These are phyloP conservation scores for Brenthis daphne DNA, from an alignment of 2,888 invertebrate genomes.

Conservation along the genomic window DNA sequence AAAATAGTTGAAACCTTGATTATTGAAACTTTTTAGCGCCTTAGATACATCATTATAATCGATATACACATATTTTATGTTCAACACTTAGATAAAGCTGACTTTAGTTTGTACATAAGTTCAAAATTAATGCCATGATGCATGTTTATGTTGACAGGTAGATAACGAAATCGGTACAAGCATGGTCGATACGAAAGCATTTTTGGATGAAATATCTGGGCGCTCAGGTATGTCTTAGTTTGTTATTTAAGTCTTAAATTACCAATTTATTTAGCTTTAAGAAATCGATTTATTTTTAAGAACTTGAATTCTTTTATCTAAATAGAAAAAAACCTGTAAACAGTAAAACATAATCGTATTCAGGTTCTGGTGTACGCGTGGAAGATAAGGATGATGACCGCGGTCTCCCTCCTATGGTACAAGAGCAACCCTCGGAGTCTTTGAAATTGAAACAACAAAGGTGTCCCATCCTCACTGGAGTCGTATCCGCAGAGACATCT, in stretches of 20 bases:
- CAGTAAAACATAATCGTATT: no score
- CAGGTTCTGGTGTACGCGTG: slow-evolving; percentile 85
- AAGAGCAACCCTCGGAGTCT: slow-evolving; percentile 83
- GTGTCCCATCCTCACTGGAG: slow-evolving; percentile 87
- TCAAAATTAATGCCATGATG: neutral
- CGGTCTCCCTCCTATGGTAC: slow-evolving; percentile 85
- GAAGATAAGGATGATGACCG: slow-evolving; percentile 86
- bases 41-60: no score
- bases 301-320: no score
- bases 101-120: no score
- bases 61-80: neutral
- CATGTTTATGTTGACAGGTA: slow-evolving; percentile 59
- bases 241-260: no score
- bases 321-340: no score
- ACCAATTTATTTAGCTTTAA: no score
- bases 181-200: slow-evolving; percentile 80
- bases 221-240: slow-evolving; percentile 55
- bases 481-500: slow-evolving; percentile 87
- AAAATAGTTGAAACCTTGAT: no score
- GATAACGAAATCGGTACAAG: slow-evolving; percentile 83
- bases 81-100: neutral
- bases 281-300: no score
- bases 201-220: slow-evolving; percentile 85
- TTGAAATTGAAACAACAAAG: slow-evolving; percentile 79
- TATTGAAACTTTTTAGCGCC: no score